Percentiles rank a stretch among this genome's conserved stretches.
Evolutionary conservation across 2,888 invertebrate species (phyloP).

Genomic region (Caenorhabditis zanzibari): DNA sequence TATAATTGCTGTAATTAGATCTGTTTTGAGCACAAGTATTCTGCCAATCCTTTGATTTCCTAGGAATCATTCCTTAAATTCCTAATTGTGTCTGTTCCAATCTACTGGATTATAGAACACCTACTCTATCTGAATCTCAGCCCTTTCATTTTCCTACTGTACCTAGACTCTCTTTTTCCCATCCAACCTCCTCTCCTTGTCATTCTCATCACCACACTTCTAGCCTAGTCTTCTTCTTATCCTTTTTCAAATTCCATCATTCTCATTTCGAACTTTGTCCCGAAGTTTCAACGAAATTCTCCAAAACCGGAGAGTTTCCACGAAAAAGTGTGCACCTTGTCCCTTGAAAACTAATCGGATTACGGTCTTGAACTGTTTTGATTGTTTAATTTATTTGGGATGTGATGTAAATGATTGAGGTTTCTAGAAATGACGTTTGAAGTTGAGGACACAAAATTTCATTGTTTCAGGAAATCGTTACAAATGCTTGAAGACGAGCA

Average conservation of each 20-base stretch:
- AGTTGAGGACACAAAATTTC: constrained; percentile 4
- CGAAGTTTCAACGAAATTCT: constrained; percentile 51
- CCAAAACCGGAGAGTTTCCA: constrained; percentile 37
- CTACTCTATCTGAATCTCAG: too few relatives aligned
- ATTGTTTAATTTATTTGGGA: constrained; percentile 20
- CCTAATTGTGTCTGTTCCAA: too few relatives aligned
- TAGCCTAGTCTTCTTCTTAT: not conserved
- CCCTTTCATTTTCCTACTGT: too few relatives aligned
- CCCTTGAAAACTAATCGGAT: constrained; percentile 35
- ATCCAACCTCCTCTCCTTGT: constrained; percentile 3
- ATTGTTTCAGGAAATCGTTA: constrained; percentile 55
- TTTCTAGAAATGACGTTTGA: constrained; percentile 33
- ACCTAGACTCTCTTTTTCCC: constrained; percentile 19
- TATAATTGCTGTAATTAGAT: too few relatives aligned
- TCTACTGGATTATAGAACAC: too few relatives aligned
- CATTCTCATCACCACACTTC: constrained; percentile 32
- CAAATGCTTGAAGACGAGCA: constrained; percentile 53
- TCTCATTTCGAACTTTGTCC: constrained; percentile 39
- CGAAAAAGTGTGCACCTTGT: constrained; percentile 53
- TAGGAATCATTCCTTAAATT: too few relatives aligned
- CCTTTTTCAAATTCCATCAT: constrained; percentile 18
- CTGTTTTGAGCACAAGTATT: too few relatives aligned
- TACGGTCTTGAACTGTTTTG: constrained; percentile 38
- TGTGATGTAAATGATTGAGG: constrained; percentile 4
- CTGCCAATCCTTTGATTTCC: too few relatives aligned